Evolutionary conservation across 1,140 invertebrate species (phyloP).

Genomic region (Magallana angulata): DNA sequence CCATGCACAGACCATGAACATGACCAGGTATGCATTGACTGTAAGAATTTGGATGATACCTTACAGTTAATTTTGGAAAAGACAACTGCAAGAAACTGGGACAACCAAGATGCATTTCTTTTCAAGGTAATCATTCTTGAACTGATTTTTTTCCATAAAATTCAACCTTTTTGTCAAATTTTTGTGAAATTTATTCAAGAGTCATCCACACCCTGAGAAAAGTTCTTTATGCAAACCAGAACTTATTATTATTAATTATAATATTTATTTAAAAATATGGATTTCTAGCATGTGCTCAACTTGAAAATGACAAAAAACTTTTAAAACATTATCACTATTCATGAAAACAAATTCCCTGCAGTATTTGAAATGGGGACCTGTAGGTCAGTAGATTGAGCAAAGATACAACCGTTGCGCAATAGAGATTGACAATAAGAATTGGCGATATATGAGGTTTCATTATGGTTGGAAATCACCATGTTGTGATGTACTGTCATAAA

Average conservation of each 20-base stretch:
- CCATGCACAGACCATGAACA: neutral
- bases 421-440: too few species aligned
- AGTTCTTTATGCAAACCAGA: neutral
- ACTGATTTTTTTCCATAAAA: neutral
- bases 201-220: neutral
- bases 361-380: too few species aligned
- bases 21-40: neutral
- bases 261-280: neutral
- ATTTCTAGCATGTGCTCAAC: neutral
- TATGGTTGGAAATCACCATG: too few species aligned
- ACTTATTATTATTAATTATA: neutral
- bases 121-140: neutral
- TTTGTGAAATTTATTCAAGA: neutral
- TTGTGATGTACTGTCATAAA: too few species aligned
- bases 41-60: conserved; percentile 6
- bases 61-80: neutral
- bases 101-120: neutral
- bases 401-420: too few species aligned
- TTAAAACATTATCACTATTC: neutral
- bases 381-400: too few species aligned
- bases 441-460: too few species aligned
- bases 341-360: too few species aligned
- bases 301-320: neutral
- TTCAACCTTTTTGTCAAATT: neutral
- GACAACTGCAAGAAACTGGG: neutral